Evolutionary conservation across 2,797 vertebrate species (phyloP).

Genomic region (Hemitrygon akajei): DNA sequence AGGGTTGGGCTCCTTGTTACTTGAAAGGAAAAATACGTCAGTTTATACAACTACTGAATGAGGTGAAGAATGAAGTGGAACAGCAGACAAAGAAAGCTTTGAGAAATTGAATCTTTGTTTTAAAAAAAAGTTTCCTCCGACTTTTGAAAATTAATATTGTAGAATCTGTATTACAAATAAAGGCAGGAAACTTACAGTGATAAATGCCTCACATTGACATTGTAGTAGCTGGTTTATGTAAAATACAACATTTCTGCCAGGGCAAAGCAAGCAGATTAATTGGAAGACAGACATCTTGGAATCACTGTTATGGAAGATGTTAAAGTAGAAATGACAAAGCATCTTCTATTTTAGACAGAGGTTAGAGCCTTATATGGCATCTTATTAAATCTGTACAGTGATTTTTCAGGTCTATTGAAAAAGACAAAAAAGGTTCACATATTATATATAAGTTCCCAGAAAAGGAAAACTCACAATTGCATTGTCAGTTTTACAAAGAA

Average conservation of each 20-base stretch:
- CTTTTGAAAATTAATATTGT: neutral
- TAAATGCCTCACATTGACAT: neutral
- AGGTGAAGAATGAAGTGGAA: no score
- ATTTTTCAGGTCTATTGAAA: neutral
- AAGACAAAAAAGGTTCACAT: conserved; percentile 9
- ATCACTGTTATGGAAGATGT: no score
- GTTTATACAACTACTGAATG: no score
- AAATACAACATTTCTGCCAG: neutral
- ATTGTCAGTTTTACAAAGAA: neutral
- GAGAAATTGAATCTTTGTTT: no score
- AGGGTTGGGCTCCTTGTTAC: no score
- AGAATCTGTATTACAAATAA: no score
- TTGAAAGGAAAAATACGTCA: no score
- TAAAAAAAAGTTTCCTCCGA: neutral
- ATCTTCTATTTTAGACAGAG: neutral
- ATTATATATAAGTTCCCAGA: neutral
- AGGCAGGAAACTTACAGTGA: neutral
- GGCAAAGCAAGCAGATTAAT: no score
- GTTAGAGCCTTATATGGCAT: neutral
- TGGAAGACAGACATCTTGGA: neutral
- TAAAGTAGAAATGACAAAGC: neutral
- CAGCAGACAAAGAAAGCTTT: no score
- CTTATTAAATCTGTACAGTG: neutral
- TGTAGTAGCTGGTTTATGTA: neutral
- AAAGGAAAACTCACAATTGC: neutral